Evolutionary conservation across 1,140 invertebrate species (phyloP), one percentile per base, ranked within the genome.

Genomic region (Ctenoplectra terminalis): DNA sequence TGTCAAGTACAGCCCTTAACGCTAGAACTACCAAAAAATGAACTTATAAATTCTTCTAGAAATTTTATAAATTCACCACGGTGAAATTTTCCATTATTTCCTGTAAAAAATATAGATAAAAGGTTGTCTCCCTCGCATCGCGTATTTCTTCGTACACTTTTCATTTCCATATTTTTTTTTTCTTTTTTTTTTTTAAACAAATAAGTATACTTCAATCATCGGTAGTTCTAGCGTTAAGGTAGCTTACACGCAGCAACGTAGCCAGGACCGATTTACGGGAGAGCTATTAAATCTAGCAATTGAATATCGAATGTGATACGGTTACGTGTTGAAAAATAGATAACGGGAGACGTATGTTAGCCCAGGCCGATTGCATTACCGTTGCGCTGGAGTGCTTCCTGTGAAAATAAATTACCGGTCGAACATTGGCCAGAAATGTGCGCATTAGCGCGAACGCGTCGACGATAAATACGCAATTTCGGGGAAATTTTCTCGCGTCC

Each of bases 391-490:
- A 72, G 15, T 17, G 26, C 48, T 56, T 48, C 23, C 46, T 50
- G 17, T 31, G 52, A 56, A 58, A 76, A 60, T 61, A 60, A 81
- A 81, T 76, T 67, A 67, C 50, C 70, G 58, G 29, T 0, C 20
- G 34, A 17, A 0, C n/a, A 17, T 37, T 2, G 31, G n/a, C 1
- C 26, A 60, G 40, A 66, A 76, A 75, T 58, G 67, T 17, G 63
- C 7, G 37, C 70, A 64, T 76, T 31, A 34, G 54, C 34, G 43
- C 2, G 56, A 60, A 31, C 43, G 3, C 9, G 13, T n/a, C 15
- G 9, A 6, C n/a, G 70, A 43, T 73, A 72, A 73, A 73, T 54
- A 64, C 70, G 48, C 58, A 46, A 73, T 73, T 73, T 52, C 34
- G 58, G 7, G 20, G 31, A 61, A 80, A 80, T 73, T 80, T 80